Conservation (phyloP, 2,888 invertebrate species). For the Frankliniella intonsa region DNA sequence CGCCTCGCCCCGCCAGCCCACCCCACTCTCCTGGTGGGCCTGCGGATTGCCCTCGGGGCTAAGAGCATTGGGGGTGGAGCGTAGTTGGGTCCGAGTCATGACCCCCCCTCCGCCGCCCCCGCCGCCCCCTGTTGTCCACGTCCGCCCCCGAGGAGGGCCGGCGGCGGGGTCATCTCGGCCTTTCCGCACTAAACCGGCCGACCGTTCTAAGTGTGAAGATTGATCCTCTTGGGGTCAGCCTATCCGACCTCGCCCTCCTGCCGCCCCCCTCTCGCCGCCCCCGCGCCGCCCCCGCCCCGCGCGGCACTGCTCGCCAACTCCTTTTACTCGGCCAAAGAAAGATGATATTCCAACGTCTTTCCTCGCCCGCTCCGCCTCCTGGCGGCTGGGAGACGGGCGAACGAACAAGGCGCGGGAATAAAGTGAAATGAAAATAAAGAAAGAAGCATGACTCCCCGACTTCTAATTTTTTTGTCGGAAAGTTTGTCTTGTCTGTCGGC, state of each 20-base stretch:
- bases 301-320: neutral
- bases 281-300: neutral
- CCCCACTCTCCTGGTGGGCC: neutral
- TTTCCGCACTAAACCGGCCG: slow-evolving; percentile 25
- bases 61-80: neutral
- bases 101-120: neutral
- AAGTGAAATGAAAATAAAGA: no score
- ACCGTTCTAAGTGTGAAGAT: slow-evolving; percentile 24
- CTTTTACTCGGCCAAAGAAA: no score
- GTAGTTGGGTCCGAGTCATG: neutral
- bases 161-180: neutral
- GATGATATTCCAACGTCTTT: no score
- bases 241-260: neutral
- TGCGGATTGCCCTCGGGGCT: slow-evolving; percentile 5
- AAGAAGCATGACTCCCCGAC: no score
- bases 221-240: slow-evolving; percentile 19
- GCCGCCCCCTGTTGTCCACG: neutral
- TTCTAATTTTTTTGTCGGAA: no score
- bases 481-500: no score
- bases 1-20: neutral
- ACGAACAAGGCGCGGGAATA: no score
- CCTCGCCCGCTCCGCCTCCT: no score
- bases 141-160: neutral
- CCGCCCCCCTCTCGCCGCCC: neutral
- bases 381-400: no score